A percentile compares a stretch with the other conserved stretches of the same genome.
phyloP scores from a whole-genome alignment of 1,140 invertebrate species.

The Phocides pigmalion region DNA sequence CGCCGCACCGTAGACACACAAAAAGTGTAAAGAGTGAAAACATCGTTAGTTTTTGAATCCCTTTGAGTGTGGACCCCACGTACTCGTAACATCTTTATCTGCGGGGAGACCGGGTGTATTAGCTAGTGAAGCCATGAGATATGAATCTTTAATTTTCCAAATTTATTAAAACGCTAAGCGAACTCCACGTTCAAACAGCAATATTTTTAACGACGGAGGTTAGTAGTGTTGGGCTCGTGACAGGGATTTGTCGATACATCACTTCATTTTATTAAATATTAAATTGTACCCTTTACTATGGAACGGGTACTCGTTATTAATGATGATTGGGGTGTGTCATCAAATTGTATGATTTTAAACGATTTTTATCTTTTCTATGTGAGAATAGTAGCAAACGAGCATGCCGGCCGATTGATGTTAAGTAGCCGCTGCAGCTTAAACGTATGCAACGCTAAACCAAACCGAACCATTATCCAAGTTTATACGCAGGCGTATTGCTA shows the following conservation, averaged over 20 bases:
- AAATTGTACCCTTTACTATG: too few species aligned
- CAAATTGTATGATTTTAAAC: too few species aligned
- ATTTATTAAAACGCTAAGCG: constrained; percentile 83
- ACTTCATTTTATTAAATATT: constrained; percentile 6
- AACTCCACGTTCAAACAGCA: constrained; percentile 81
- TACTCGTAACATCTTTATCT: constrained; percentile 56
- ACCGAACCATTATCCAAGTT: too few species aligned
- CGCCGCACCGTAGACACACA: background rate
- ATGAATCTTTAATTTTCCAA: constrained; percentile 84
- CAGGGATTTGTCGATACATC: constrained; percentile 52
- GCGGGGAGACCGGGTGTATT: constrained; percentile 52
- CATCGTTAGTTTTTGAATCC: constrained; percentile 36
- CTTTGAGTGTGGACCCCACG: constrained; percentile 35
- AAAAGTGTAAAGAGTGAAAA: constrained; percentile 24
- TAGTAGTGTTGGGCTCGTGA: constrained; percentile 51
- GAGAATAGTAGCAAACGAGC: too few species aligned
- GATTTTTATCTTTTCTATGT: too few species aligned
- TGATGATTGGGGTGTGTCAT: too few species aligned
- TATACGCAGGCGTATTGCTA: too few species aligned
- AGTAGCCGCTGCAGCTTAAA: too few species aligned
- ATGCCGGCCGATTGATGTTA: too few species aligned
- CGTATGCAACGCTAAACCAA: too few species aligned
- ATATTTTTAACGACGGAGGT: constrained; percentile 82
- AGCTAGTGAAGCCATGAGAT: constrained; percentile 78
- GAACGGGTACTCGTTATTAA: too few species aligned